Conservation (phyloP, 2,113 vertebrate species). For the Amphiprion ocellaris region DNA sequence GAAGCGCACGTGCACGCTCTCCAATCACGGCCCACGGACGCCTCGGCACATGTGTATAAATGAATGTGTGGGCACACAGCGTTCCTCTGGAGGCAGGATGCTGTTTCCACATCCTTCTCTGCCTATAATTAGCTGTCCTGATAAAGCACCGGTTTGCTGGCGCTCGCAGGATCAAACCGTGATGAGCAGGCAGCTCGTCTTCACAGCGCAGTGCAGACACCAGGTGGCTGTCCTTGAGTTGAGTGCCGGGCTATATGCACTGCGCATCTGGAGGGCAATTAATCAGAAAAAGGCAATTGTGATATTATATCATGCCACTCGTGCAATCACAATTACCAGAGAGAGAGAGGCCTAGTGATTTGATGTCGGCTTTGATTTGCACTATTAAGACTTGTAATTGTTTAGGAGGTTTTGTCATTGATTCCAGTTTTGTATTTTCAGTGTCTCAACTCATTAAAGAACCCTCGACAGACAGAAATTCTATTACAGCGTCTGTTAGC, state of each 20-base stretch:
- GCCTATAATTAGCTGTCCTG: slow-evolving; percentile 78
- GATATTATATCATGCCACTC: slow-evolving; percentile 60
- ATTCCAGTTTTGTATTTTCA: slow-evolving; percentile 34
- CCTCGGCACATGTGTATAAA: slow-evolving; percentile 55
- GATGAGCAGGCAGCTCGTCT: slow-evolving; percentile 77
- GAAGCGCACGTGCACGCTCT: neutral
- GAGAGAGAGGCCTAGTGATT: slow-evolving; percentile 40
- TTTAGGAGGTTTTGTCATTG: slow-evolving; percentile 27
- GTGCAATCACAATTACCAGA: slow-evolving; percentile 58
- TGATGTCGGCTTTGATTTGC: slow-evolving; percentile 56
- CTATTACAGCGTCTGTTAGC: slow-evolving; percentile 8
- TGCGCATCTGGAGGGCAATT: slow-evolving; percentile 75
- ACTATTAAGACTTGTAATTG: slow-evolving; percentile 41
- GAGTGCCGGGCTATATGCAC: slow-evolving; percentile 66
- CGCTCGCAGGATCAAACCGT: slow-evolving; percentile 74
- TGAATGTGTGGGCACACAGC: slow-evolving; percentile 67
- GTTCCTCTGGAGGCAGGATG: slow-evolving; percentile 70
- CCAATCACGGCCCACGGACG: slow-evolving; percentile 21
- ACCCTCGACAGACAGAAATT: slow-evolving; percentile 22
- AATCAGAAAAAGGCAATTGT: slow-evolving; percentile 67
- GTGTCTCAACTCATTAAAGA: slow-evolving; percentile 20
- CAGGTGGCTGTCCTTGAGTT: slow-evolving; percentile 80
- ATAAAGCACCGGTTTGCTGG: slow-evolving; percentile 76
- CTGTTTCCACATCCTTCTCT: slow-evolving; percentile 68
- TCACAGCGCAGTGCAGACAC: slow-evolving; percentile 64